phyloP scores from a whole-genome alignment of 2,797 vertebrate genomes.

The Lepilemur ruficaudatus region DNA sequence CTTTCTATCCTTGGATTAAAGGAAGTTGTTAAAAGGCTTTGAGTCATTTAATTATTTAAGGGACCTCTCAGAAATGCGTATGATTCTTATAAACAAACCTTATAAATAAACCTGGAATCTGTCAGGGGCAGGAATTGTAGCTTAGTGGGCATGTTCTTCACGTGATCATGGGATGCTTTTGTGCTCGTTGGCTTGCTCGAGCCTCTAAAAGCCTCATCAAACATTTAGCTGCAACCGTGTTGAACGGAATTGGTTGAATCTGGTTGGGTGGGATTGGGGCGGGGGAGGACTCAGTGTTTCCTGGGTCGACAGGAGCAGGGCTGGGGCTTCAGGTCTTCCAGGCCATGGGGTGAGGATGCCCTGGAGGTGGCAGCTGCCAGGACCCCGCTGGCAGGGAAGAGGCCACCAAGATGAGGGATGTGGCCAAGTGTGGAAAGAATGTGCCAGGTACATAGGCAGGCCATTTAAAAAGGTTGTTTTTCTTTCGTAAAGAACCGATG shows the following conservation, averaged over 20 bases:
- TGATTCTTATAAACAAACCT: background rate
- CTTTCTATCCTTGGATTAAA: background rate
- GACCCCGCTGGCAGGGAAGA: background rate
- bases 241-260: background rate
- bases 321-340: accelerated
- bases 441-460: accelerated
- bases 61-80: background rate
- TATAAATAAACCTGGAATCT: background rate
- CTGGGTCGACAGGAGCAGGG: background rate
- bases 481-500: background rate
- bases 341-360: background rate
- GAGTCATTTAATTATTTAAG: background rate
- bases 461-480: background rate
- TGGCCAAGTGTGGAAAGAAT: accelerated
- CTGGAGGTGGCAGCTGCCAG: no score
- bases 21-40: background rate
- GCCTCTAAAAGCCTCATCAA: background rate
- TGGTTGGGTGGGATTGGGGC: no score
- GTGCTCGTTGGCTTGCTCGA: accelerated
- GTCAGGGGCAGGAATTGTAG: background rate
- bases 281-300: background rate
- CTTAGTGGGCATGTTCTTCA: background rate
- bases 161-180: background rate
- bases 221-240: no score
- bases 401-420: background rate